Evolutionary conservation across 2,797 vertebrate species (phyloP).

Genomic region (Leptodactylus fallax): DNA sequence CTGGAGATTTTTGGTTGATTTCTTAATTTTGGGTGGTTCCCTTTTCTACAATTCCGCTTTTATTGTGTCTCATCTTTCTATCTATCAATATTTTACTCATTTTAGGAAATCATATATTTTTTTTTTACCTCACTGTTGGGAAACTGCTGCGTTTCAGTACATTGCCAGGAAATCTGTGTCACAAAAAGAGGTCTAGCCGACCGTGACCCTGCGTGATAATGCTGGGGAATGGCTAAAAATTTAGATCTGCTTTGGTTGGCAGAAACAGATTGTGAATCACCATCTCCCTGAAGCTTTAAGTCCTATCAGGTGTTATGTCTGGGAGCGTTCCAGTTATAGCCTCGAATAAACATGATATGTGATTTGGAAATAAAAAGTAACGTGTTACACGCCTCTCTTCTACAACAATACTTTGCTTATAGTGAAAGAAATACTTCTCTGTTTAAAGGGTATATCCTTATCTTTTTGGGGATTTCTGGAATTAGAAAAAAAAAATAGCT

Average conservation of each 20-base stretch:
- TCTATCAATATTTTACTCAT: neutral
- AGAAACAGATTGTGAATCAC: neutral
- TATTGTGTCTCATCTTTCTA: neutral
- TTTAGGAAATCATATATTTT: neutral
- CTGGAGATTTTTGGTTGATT: neutral
- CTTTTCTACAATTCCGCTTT: neutral
- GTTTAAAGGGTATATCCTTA: neutral
- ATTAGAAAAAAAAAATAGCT: neutral
- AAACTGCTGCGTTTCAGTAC: neutral
- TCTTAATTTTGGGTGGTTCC: neutral
- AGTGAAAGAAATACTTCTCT: neutral
- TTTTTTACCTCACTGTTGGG: neutral
- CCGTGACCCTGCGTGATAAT: neutral
- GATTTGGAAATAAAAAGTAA: neutral
- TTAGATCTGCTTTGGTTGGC: neutral
- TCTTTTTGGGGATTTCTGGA: neutral
- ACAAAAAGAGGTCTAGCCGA: conserved; percentile 1
- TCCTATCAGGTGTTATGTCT: conserved; percentile 14
- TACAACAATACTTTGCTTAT: neutral
- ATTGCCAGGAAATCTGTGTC: conserved; percentile 3
- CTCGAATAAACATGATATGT: neutral
- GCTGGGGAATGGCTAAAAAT: neutral
- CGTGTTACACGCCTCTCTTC: neutral
- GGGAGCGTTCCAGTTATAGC: conserved; percentile 7
- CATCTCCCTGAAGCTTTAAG: neutral